A percentile compares a stretch with the other conserved stretches of the same genome.
Evolutionary conservation across 2,888 invertebrate species (phyloP).

Genomic region (Dermolepida albohirtum): DNA sequence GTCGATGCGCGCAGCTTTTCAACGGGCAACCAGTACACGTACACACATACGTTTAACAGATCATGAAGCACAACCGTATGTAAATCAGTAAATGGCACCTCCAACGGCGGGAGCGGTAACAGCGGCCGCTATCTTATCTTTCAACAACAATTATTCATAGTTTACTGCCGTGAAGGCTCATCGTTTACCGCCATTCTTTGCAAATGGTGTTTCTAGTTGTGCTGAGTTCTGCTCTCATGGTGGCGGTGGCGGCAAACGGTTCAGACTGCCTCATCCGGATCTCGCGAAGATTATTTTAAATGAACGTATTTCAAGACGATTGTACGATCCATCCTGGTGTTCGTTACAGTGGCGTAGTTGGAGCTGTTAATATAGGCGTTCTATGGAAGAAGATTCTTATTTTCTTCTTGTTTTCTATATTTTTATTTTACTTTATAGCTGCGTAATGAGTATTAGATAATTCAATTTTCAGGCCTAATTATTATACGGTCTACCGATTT

Average conservation of each 20-base stretch:
- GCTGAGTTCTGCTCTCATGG: slow-evolving; percentile 4
- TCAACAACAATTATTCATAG: slow-evolving; percentile 61
- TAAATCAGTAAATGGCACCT: slow-evolving; percentile 61
- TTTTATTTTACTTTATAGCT: too few species aligned
- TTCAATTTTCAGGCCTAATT: too few species aligned
- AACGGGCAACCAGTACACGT: too few species aligned
- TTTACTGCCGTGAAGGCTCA: slow-evolving; percentile 59
- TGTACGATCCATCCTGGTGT: slow-evolving; percentile 38
- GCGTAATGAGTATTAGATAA: too few species aligned
- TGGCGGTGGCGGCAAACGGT: slow-evolving; percentile 45
- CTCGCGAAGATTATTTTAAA: slow-evolving; percentile 57
- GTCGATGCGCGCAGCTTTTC: slow-evolving; percentile 53
- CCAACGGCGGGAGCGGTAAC: slow-evolving; percentile 46
- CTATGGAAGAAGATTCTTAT: too few species aligned
- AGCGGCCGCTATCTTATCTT: slow-evolving; percentile 62
- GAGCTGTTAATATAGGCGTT: too few species aligned
- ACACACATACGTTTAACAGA: slow-evolving; percentile 52
- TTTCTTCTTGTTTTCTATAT: too few species aligned
- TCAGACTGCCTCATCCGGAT: slow-evolving; percentile 53
- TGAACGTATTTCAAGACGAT: slow-evolving; percentile 56
- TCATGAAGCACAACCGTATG: slow-evolving; percentile 58
- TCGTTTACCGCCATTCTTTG: slow-evolving; percentile 62
- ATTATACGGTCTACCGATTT: too few species aligned
- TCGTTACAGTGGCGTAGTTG: too few species aligned
- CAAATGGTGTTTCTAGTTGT: slow-evolving; percentile 55